Base-by-base conservation (phyloP, 1,140 invertebrate genomes). In the Eueides isabella region DNA sequence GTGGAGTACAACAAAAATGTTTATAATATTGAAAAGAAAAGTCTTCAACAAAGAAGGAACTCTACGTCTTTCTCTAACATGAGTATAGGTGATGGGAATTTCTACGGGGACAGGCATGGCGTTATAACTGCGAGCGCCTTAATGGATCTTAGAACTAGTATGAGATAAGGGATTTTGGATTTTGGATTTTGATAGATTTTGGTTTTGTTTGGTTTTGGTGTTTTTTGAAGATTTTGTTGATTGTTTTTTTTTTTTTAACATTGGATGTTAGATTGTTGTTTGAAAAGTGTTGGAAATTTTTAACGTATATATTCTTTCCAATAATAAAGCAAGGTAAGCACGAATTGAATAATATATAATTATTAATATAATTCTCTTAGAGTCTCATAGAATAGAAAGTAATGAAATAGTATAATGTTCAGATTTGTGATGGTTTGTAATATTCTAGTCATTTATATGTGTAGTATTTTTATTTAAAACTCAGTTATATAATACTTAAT, bases 51-150 rank as follows among this genome's bases (percentile, higher is more conserved):
- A 9, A 80, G 89, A 14, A 80, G 91, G 48, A 93, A 92, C 77
- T 91, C 90, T 0, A 90, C 90, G 0, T 90, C 90, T 0, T 93
- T 91, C 26, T 93, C 89, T 0, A 90, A 90, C 0, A 80, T 93
- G 0, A 87, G 83, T n/a, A 88, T 92, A 3, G 88, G 84, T 0
- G 85, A 87, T 61, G 81, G 83, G 0, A 85, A 84, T 31, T 88
- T 84, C 2, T 78, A 80, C 0, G 80, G 75, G 41, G 86, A 89
- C 9, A 86, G 84, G 19, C 88, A 92, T 76, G 92, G 91, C 0
- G 89, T 93, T 0, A 93, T 93, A 4, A 93, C 92, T 0, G 92
- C 91, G 0, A 93, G 91, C 73, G 92, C 92, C 5, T 68, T 93
- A 5, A 92, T 93, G 87, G 92, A 93, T 71, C 70, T 93, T 0